phyloP scores from a whole-genome alignment of 2,797 vertebrate genomes.

The Anisognathus igniventris region DNA sequence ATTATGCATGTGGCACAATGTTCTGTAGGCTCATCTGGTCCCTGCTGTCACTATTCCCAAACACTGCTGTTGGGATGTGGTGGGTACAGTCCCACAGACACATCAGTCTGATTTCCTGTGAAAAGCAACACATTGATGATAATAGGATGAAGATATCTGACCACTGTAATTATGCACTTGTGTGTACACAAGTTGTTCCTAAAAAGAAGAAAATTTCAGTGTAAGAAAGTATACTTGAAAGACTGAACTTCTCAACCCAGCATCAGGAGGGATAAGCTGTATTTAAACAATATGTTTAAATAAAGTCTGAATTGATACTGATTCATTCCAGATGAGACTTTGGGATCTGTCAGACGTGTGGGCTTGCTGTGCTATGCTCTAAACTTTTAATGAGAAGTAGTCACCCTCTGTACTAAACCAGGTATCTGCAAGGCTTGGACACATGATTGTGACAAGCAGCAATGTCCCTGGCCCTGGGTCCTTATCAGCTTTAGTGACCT shows the following conservation, averaged over 20 bases:
- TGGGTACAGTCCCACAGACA: not conserved
- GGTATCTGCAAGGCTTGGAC: not conserved
- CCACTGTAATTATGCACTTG: not conserved
- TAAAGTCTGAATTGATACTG: conserved; percentile 49
- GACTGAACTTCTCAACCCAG: conserved; percentile 57
- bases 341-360: conserved; percentile 4
- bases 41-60: not conserved
- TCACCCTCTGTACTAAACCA: not conserved
- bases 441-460: not conserved
- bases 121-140: not conserved
- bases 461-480: not conserved
- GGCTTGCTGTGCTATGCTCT: not conserved
- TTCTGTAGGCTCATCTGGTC: not conserved
- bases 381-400: not conserved
- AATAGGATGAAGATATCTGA: not conserved
- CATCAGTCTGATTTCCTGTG: not conserved
- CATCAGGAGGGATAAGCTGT: conserved; percentile 55
- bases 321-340: conserved; percentile 60
- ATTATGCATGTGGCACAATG: not conserved
- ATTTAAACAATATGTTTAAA: conserved; percentile 66
- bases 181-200: not conserved
- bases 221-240: conserved; percentile 8
- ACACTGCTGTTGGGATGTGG: not conserved
- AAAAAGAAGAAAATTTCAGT: not conserved
- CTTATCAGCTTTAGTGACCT: not conserved